These are phyloP conservation scores for Centroberyx gerrardi DNA, from an alignment of 2,797 vertebrate species.

Conservation along the genomic window DNA sequence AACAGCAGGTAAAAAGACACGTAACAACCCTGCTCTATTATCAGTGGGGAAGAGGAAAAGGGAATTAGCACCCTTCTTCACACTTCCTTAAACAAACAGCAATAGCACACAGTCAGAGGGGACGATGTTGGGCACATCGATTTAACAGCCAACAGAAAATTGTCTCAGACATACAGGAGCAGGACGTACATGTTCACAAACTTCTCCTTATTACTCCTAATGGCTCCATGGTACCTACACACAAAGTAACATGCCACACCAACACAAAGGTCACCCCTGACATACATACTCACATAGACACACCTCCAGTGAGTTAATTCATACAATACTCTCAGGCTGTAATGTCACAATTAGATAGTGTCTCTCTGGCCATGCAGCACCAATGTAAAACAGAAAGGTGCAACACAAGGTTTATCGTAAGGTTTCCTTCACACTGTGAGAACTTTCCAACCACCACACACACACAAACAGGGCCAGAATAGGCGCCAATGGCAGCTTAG, in stretches of 20 bases:
- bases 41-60: background rate
- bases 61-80: background rate
- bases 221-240: background rate
- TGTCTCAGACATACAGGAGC: no score
- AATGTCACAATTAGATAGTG: background rate
- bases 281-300: constrained; percentile 8
- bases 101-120: background rate
- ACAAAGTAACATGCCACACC: background rate
- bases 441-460: background rate
- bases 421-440: background rate
- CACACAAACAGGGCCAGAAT: background rate
- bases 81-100: background rate
- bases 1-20: background rate
- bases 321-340: background rate
- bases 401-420: background rate
- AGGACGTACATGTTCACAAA: no score
- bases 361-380: background rate
- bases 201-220: background rate
- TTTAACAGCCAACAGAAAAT: background rate
- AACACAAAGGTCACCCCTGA: background rate
- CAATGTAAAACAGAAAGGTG: background rate
- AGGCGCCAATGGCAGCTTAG: background rate
- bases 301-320: background rate
- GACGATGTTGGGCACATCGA: background rate
- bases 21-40: background rate